These are phyloP conservation scores for Echinops telfairi DNA, from an alignment of 2,113 vertebrate genomes.

Conservation along the genomic window DNA sequence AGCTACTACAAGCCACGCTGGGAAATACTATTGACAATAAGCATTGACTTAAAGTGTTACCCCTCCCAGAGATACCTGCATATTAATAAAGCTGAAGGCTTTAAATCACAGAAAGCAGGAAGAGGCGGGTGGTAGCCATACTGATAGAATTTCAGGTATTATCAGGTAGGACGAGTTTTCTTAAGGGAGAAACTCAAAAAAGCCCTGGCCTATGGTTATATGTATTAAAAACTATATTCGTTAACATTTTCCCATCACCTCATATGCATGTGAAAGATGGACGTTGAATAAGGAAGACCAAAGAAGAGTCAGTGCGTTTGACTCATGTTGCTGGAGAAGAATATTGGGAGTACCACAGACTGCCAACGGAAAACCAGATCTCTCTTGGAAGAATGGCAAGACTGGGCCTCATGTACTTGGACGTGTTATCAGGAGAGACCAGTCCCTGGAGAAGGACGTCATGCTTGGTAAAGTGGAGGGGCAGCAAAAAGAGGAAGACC, in stretches of 20 bases:
- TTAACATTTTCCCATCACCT: neutral
- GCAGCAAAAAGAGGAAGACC: neutral
- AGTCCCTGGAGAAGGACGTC: too few species aligned
- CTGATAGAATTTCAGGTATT: neutral
- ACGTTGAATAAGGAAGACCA: too few species aligned
- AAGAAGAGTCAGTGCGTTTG: neutral
- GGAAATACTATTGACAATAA: conserved; percentile 25
- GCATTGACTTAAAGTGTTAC: conserved; percentile 38
- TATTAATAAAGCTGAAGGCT: conserved; percentile 27
- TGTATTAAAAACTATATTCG: conserved; percentile 13
- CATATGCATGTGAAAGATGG: too few species aligned
- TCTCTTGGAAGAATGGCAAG: too few species aligned
- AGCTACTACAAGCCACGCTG: neutral
- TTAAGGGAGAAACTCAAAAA: neutral
- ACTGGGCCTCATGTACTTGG: too few species aligned
- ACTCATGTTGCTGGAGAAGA: too few species aligned
- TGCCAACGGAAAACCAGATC: too few species aligned
- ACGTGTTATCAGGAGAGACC: too few species aligned
- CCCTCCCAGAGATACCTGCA: neutral
- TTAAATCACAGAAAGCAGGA: neutral
- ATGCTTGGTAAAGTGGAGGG: too few species aligned
- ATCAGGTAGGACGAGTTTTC: neutral
- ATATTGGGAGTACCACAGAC: too few species aligned
- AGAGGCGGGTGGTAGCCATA: neutral
- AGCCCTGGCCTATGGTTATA: neutral